phyloP scores from a whole-genome alignment of 1,140 invertebrate species.

The Conus ventricosus region DNA sequence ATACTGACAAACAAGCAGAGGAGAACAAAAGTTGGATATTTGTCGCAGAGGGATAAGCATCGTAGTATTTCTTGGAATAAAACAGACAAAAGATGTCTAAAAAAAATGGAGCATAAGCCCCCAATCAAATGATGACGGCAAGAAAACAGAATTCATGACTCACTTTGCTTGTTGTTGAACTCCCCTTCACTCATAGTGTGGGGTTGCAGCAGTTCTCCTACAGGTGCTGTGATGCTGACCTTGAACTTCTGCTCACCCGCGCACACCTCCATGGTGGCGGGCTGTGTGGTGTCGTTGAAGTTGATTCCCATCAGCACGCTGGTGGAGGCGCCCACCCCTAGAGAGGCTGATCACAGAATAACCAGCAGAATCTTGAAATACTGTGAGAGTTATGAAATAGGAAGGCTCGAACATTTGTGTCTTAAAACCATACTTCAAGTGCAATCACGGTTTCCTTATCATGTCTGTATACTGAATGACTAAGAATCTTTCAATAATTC shows the following conservation, averaged over 20 bases:
- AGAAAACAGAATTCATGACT: slow-evolving; percentile 12
- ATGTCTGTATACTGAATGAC: too few relatives aligned
- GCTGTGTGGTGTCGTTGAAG: slow-evolving; percentile 95
- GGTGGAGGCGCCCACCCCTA: slow-evolving; percentile 76
- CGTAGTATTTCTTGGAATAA: too few relatives aligned
- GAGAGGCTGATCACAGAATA: slow-evolving; percentile 63
- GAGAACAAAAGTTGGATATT: too few relatives aligned
- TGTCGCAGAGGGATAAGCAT: too few relatives aligned
- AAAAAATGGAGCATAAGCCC: too few relatives aligned
- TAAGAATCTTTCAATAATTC: too few relatives aligned
- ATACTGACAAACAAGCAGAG: too few relatives aligned
- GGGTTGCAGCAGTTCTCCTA: slow-evolving; percentile 92
- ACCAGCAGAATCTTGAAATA: background rate
- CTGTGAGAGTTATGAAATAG: background rate
- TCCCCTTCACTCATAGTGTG: slow-evolving; percentile 85
- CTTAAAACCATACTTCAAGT: background rate
- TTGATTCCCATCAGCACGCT: slow-evolving; percentile 87
- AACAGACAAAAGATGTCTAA: too few relatives aligned
- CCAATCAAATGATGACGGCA: background rate
- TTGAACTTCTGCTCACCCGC: slow-evolving; percentile 77
- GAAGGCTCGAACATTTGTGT: background rate
- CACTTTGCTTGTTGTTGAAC: slow-evolving; percentile 85
- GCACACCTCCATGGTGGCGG: slow-evolving; percentile 86
- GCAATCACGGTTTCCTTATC: background rate
- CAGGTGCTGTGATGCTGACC: slow-evolving; percentile 86